Evolutionary conservation across 1,140 invertebrate genomes (phyloP), one percentile per base, ranked within the genome.

Genomic region (Drosophila saltans): DNA sequence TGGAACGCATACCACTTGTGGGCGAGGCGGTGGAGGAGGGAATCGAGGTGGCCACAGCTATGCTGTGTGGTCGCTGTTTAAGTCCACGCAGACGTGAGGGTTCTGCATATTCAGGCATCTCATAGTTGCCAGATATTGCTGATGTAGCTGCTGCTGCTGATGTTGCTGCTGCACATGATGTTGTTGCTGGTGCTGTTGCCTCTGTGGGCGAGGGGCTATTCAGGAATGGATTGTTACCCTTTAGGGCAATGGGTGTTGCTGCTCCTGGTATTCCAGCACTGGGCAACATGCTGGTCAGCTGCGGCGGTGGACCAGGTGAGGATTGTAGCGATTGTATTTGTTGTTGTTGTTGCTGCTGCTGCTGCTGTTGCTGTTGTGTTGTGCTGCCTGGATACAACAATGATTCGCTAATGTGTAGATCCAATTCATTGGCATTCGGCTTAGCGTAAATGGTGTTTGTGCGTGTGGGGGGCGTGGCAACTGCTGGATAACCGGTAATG

Each of bases 151-250:
- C 36, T 26, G 75, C 26, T 21, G 75, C 3, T 16, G 40, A n/a
- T 7, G 66, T 36, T 8, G 26, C n/a, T 3, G 61, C 39, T 1
- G 70, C 58, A 16, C 16, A 16, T 28, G 55, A 26, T 45, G 39
- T 62, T 41, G 68, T 40, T 11, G 56, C 39, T 11, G 78, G 68
- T n/a, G 73, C 57, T 10, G 73, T 52, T 10, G 33, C 55, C 3
- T 91, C 90, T 0, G 90, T 91, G 21, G 90, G 90, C 52, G 90
- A 91, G 6, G 90, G 90, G 43, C 90, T 91, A 40, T 91, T 91
- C 7, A 91, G 55, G 45, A 91, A 91, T 2, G 90, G 90, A 85
- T 91, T 91, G 73, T 90, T 91, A 43, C 90, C 90, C 41, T 91
- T 91, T 26, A 91, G 59, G 7, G 90, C 90, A 41, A 91, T 91